Base-by-base conservation (phyloP, 2,888 invertebrate genomes). In the Pimpla rufipes region DNA sequence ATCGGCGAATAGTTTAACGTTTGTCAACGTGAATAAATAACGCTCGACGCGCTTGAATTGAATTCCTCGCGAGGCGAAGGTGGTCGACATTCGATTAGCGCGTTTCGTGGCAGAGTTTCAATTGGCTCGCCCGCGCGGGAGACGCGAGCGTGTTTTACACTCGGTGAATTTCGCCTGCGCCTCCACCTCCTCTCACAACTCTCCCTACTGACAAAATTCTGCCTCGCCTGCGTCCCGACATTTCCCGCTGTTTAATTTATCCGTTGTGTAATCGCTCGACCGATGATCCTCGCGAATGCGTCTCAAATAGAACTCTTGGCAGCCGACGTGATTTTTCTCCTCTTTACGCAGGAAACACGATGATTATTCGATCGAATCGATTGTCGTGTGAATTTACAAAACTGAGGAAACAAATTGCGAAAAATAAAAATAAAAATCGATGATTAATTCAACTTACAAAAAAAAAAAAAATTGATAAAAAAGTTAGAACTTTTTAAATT, bases 221-320 rank as follows among this genome's bases (percentile, higher is more conserved):
- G 67, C 84, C 76, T 68, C 55, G 59, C 29, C n/a, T 2, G 29
- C 79, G 83, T 88, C 83, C 80, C 70, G 83, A 86, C 85, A 86
- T 84, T 87, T 82, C 81, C 62, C 77, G 81, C 75, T 70, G 77
- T 76, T 74, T 84, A 87, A 85, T 84, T 87, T 86, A 85, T 80
- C 79, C 67, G 80, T 89, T 88, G 85, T 85, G 87, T 83, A 89
- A 89, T 29, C 83, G 10, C 42, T 35, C 29, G 29, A 18, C 37
- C 42, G 35, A 68, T 45, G 77, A 50, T 42, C 62, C 52, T 35
- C 23, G 23, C 6, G 50, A 29, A n/a, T n/a, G n/a, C 37, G 18
- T 85, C 81, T 57, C 80, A 85, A 88, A 87, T 87, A 85, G 85
- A 86, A 85, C 78, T 73, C 79, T 84, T 79, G 84, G 83, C 79